These are phyloP conservation scores for Delia radicum DNA, from an alignment of 1,140 invertebrate species.

Conservation along the genomic window DNA sequence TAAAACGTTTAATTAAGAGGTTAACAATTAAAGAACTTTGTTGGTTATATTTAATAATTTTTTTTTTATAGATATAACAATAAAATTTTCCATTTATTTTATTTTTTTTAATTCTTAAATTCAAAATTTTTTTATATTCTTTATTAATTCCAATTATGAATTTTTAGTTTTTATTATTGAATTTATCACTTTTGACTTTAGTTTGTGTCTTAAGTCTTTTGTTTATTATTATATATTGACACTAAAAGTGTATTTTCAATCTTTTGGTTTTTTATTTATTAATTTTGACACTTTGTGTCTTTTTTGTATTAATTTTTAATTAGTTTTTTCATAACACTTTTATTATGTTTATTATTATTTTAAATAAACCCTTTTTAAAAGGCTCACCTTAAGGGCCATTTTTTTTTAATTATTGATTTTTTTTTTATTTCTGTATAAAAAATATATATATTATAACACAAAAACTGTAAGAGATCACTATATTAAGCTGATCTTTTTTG, in stretches of 20 bases:
- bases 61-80: not conserved
- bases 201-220: conserved; percentile 11
- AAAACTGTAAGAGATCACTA: not conserved
- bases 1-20: not conserved
- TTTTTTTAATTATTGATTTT: conserved; percentile 32
- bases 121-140: too few species aligned
- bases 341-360: not conserved
- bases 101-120: not conserved
- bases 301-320: not conserved
- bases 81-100: not conserved
- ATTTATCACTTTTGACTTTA: too few species aligned
- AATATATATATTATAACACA: too few species aligned
- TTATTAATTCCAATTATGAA: not conserved
- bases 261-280: not conserved
- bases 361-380: not conserved
- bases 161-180: not conserved
- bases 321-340: not conserved
- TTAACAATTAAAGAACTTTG: not conserved
- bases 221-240: not conserved
- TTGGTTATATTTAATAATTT: not conserved
- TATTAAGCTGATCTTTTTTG: not conserved
- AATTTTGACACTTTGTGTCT: not conserved
- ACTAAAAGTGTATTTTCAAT: not conserved
- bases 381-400: conserved; percentile 54
- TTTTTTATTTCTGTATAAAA: conserved; percentile 22